Conservation (phyloP, 2,797 vertebrate species). For the Nannoperca australis region DNA sequence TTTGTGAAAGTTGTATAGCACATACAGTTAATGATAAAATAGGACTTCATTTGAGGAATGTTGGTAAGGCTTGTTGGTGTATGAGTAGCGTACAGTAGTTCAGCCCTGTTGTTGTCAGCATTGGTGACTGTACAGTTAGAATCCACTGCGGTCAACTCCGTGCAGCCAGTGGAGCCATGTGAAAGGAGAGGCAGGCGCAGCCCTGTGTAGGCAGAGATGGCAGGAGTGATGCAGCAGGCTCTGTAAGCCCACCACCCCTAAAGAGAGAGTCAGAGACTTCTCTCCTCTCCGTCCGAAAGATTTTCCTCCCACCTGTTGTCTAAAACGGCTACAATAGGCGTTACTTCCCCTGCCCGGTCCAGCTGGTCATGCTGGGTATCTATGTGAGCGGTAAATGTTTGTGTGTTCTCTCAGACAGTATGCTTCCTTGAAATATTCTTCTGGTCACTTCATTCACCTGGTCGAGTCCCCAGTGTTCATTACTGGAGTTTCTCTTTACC, state of each 20-base stretch:
- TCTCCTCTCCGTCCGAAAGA: conserved; percentile 49
- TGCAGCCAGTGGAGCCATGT: conserved; percentile 59
- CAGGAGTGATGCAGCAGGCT: conserved; percentile 68
- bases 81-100: not conserved
- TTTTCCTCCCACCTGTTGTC: conserved; percentile 88
- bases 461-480: conserved; percentile 14
- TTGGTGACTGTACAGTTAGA: conserved; percentile 14
- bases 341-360: conserved; percentile 81
- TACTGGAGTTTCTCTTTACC: conserved; percentile 12
- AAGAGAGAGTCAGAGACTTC: conserved; percentile 54
- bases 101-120: conserved; percentile 12
- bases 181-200: conserved; percentile 63
- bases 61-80: not conserved
- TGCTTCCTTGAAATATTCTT: conserved; percentile 58
- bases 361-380: conserved; percentile 86
- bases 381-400: conserved; percentile 57
- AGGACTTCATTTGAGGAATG: not conserved
- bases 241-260: conserved; percentile 34
- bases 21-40: conserved; percentile 4
- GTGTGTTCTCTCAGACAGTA: conserved; percentile 47
- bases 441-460: conserved; percentile 57
- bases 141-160: conserved; percentile 47
- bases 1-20: conserved; percentile 70
- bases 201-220: conserved; percentile 63
- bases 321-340: conserved; percentile 88